These are phyloP conservation scores for Gymnocheta viridis DNA, from an alignment of 2,888 invertebrate genomes.

Conservation along the genomic window DNA sequence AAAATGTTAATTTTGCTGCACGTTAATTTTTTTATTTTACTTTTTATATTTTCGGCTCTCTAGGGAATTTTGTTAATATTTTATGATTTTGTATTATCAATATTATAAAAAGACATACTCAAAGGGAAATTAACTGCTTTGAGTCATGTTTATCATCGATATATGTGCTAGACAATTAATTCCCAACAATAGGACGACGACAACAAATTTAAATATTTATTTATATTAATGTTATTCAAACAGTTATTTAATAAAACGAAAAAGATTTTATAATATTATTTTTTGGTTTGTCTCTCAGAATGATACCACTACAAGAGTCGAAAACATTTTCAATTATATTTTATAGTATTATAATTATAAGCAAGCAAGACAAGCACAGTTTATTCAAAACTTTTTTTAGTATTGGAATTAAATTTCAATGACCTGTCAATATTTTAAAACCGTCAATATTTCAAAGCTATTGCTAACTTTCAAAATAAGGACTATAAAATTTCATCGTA, in stretches of 20 bases:
- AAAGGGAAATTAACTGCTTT: constrained; percentile 13
- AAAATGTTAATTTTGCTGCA: constrained; percentile 17
- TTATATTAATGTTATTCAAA: constrained; percentile 44
- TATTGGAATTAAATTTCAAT: too few species aligned
- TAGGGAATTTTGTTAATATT: not conserved
- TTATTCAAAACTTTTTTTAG: too few species aligned
- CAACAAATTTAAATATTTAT: constrained; percentile 26
- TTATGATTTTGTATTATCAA: not conserved
- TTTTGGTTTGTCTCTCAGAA: not conserved
- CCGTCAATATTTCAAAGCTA: too few species aligned
- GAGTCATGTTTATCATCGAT: constrained; percentile 8
- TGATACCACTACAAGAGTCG: not conserved
- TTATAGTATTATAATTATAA: too few species aligned
- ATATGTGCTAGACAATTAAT: constrained; percentile 58
- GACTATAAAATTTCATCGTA: too few species aligned
- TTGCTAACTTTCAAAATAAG: too few species aligned
- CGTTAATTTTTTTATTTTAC: not conserved
- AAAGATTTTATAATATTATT: not conserved
- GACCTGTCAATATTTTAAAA: too few species aligned
- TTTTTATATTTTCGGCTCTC: constrained; percentile 9
- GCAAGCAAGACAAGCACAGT: too few species aligned
- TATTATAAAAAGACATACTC: not conserved
- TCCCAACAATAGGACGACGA: not conserved
- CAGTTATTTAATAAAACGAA: constrained; percentile 33
- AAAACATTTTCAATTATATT: not conserved